Evolutionary conservation across 2,888 invertebrate genomes (phyloP), one percentile per base, ranked within the genome.

Genomic region (Conchocele bisecta): DNA sequence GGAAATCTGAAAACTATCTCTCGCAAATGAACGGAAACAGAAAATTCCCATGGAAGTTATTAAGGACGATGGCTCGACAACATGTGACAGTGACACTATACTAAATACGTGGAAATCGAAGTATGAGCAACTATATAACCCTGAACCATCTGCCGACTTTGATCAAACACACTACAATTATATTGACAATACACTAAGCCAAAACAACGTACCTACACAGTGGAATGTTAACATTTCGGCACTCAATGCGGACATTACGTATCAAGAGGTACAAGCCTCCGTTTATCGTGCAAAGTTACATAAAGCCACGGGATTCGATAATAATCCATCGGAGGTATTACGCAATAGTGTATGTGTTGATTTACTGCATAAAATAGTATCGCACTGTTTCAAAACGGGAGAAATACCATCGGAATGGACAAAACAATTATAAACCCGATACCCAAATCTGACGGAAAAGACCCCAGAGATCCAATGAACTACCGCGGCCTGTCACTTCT

Each of bases 361-460:
- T 11, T 5, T 56, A n/a, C 26, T 56, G 3, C 35, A 33, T 39
- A 56, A 28, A 20, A 50, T 50, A 28, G 31, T 50, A 11, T 7
- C 29, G 2, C 17, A 50, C 15, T 50, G 28, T 56, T 56, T 56
- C 28, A 41, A 56, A 15, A 5, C 15, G n/a, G 24, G 26, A 2
- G 7, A 6, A 1, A 24, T 56, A 24, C 56, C 56, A 3, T 26
- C 15, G 13, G 26, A 33, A 3, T 56, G 56, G 56, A 15, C 35
- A 37, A 56, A 56, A 28, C 33, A 20, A 39, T 56, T 33, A 56
- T 56, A 2, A 24, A 56, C 7, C 56, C 56, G 5, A 39, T 56
- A 24, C n/a, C 1, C n/a, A 56, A 56, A n/a, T n/a, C n/a, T n/a
- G n/a, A n/a, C n/a, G 41, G 20, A 9, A 35, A 56, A 20, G 26